Conservation (phyloP, 1,140 invertebrate species). For the Drosophila lacteicornis region DNA sequence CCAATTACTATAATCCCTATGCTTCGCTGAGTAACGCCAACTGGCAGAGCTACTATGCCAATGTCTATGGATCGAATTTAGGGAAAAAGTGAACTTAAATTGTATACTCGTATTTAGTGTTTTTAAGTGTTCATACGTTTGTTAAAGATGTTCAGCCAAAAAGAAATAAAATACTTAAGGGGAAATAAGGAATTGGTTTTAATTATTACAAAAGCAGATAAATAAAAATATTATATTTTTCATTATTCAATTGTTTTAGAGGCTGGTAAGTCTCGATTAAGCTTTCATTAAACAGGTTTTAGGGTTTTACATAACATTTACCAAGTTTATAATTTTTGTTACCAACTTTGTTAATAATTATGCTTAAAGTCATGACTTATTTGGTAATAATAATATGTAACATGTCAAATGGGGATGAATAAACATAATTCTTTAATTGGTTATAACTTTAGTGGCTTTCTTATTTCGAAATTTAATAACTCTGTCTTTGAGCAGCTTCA, state of each 20-base stretch:
- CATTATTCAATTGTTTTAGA: not conserved
- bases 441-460: not conserved
- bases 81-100: slow-evolving; percentile 58
- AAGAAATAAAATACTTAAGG: slow-evolving; percentile 1
- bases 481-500: not conserved
- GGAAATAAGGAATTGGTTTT: not conserved
- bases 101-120: not conserved
- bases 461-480: not conserved
- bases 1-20: slow-evolving; percentile 63
- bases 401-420: not conserved
- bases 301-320: not conserved
- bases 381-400: not conserved
- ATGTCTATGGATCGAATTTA: slow-evolving; percentile 52
- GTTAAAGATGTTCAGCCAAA: slow-evolving; percentile 32
- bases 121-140: slow-evolving; percentile 10
- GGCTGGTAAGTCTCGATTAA: not conserved
- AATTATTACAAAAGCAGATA: not conserved
- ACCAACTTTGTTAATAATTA: not conserved
- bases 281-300: not conserved
- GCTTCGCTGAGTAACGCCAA: slow-evolving; percentile 57
- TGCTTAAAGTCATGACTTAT: not conserved
- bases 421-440: not conserved
- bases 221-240: too few relatives aligned
- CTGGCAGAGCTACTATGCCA: slow-evolving; percentile 68
- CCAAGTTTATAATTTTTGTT: not conserved